A percentile compares a stretch with the other conserved stretches of the same genome.
These are phyloP conservation scores for Blomia tropicalis DNA, from an alignment of 2,888 invertebrate species.

Conservation along the genomic window DNA sequence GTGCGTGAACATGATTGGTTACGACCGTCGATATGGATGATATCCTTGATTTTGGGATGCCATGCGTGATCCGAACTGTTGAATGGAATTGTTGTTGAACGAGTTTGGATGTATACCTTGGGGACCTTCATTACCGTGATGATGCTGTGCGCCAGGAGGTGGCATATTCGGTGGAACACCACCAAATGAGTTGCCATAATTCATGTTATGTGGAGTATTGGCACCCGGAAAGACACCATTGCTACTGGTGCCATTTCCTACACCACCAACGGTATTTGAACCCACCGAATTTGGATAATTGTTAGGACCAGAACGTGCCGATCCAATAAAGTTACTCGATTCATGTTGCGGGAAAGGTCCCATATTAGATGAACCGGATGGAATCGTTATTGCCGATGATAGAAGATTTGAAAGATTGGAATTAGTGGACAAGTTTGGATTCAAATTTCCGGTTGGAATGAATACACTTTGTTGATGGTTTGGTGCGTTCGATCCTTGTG, in stretches of 20 bases:
- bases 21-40: constrained; percentile 27
- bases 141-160: not conserved
- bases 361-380: not conserved
- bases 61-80: constrained; percentile 13
- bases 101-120: not conserved
- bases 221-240: not conserved
- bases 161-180: not conserved
- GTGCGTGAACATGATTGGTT: constrained; percentile 1
- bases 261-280: not conserved
- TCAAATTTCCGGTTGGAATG: not conserved
- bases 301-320: too few species aligned
- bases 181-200: not conserved
- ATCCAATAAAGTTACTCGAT: not conserved
- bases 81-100: not conserved
- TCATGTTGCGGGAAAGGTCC: not conserved
- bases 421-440: not conserved
- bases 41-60: constrained; percentile 24
- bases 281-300: not conserved
- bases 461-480: not conserved
- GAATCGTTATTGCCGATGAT: not conserved
- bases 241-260: not conserved
- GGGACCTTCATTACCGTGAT: not conserved
- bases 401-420: not conserved
- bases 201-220: not conserved
- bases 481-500: too few species aligned